Conservation (phyloP, 2,888 invertebrate genomes). For the Pachymerium ferrugineum region DNA sequence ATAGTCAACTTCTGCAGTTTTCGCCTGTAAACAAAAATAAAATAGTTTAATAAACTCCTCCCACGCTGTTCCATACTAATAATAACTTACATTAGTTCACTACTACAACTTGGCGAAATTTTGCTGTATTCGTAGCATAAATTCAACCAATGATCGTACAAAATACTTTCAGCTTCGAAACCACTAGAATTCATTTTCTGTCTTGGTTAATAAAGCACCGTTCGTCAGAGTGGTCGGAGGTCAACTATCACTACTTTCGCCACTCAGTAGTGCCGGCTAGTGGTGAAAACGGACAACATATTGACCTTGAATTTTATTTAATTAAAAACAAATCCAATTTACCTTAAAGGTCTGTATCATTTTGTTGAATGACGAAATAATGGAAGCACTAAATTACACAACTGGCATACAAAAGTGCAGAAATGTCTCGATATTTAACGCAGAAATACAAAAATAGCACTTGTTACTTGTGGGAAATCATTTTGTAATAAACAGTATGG, state of each 20-base stretch:
- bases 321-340: no score
- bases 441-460: neutral
- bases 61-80: neutral
- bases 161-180: no score
- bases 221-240: no score
- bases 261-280: no score
- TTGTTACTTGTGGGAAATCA: neutral
- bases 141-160: no score
- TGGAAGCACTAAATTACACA: neutral
- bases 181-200: no score
- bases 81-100: neutral
- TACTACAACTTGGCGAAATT: neutral
- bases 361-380: neutral
- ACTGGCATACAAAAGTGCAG: neutral
- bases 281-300: no score
- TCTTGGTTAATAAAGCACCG: no score
- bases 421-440: neutral
- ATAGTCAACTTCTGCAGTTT: neutral
- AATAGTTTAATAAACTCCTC: neutral
- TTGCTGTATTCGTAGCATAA: neutral
- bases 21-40: neutral
- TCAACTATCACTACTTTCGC: no score
- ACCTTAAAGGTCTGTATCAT: no score
- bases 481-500: neutral
- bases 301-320: no score